phyloP scores from a whole-genome alignment of 2,113 vertebrate species.

The Dolichallabes microphthalmus region DNA sequence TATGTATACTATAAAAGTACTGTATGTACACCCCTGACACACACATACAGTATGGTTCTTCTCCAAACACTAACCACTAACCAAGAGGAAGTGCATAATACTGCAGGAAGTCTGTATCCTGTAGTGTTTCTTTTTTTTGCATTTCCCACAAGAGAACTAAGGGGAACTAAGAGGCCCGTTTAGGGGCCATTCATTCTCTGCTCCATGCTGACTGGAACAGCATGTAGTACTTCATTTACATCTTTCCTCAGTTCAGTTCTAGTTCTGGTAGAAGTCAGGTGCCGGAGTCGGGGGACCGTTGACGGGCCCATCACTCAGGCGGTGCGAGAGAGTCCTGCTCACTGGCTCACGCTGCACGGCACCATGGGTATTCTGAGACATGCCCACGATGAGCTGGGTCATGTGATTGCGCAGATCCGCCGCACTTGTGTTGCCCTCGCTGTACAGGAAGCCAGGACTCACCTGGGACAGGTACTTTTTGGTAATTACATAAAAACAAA shows the following conservation, averaged over 20 bases:
- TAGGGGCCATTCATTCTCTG: too few species aligned
- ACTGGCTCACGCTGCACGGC: slow-evolving; percentile 81
- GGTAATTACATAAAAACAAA: too few species aligned
- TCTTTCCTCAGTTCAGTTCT: too few species aligned
- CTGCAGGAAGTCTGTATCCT: too few species aligned
- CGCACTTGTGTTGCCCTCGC: slow-evolving; percentile 85
- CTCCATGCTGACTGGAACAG: too few species aligned
- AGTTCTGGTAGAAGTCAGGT: slow-evolving; percentile 85
- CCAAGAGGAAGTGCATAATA: too few species aligned
- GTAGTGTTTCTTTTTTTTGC: too few species aligned
- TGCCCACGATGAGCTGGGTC: slow-evolving; percentile 98
- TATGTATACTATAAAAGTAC: neutral
- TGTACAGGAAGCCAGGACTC: slow-evolving; percentile 93
- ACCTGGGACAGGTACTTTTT: slow-evolving; percentile 89
- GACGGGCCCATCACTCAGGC: slow-evolving; percentile 92
- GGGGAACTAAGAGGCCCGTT: too few species aligned
- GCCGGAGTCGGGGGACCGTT: slow-evolving; percentile 74
- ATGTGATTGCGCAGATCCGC: slow-evolving; percentile 94
- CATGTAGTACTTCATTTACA: too few species aligned
- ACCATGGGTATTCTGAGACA: slow-evolving; percentile 89
- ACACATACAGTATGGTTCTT: neutral
- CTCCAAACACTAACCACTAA: too few species aligned
- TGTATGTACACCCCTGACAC: neutral
- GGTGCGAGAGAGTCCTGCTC: slow-evolving; percentile 90
- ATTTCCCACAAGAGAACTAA: too few species aligned